Evolutionary conservation across 2,888 invertebrate genomes (phyloP).

Genomic region (Muscina levida): DNA sequence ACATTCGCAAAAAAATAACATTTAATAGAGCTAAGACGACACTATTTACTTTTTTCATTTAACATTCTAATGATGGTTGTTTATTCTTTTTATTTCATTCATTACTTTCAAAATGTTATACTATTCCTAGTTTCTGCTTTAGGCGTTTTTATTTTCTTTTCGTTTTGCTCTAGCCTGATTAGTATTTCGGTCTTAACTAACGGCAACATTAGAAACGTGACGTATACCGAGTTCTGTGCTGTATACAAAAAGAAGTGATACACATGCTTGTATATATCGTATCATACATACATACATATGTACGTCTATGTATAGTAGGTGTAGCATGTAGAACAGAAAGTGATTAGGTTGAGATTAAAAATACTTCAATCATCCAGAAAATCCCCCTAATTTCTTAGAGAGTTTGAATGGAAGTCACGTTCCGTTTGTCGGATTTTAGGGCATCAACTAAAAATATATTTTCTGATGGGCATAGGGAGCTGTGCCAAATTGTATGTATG

Average conservation of each 20-base stretch:
- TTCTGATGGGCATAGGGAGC: neutral
- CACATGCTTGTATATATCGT: neutral
- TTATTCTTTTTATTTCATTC: constrained; percentile 14
- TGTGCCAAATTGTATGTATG: constrained; percentile 11
- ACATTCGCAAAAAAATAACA: too few relatives aligned
- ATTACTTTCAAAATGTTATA: neutral
- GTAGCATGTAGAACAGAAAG: neutral
- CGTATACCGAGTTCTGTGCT: constrained; percentile 35
- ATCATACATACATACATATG: neutral
- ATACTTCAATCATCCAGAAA: constrained; percentile 34
- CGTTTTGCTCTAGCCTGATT: constrained; percentile 31
- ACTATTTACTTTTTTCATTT: neutral
- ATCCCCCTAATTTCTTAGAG: constrained; percentile 13
- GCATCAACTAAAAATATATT: constrained; percentile 6
- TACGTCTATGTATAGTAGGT: neutral
- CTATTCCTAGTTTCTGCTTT: constrained; percentile 11
- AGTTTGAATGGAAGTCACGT: constrained; percentile 23
- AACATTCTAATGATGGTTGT: constrained; percentile 29
- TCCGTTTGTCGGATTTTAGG: constrained; percentile 1
- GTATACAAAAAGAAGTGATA: too few relatives aligned
- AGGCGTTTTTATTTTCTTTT: neutral
- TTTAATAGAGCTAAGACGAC: too few relatives aligned
- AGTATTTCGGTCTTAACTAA: constrained; percentile 42
- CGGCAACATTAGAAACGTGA: constrained; percentile 56
- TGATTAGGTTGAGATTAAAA: constrained; percentile 34